Evolutionary conservation across 2,888 invertebrate genomes (phyloP), one percentile per base, ranked within the genome.

Genomic region (Xylophagus ater): DNA sequence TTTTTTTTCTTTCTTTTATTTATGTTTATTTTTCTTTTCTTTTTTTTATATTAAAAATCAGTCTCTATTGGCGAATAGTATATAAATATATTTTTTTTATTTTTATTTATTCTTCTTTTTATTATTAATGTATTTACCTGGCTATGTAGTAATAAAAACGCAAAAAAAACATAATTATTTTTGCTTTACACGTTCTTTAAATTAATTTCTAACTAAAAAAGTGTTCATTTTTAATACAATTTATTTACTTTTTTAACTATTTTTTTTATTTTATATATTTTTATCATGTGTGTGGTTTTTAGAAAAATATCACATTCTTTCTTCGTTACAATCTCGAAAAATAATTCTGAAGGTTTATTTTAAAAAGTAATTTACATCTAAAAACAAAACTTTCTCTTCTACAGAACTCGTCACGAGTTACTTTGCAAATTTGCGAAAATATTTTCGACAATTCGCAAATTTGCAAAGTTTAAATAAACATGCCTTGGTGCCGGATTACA

Each of bases 231-330:
- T 23, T 21, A 10, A 34, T 29, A 34, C 31, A 25, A 39, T 34
- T 20, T 26, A 8, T 23, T 40, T 32, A 20, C 19, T 32, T 4
- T 32, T 32, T 34, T 35, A 29, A 34, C 10, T 39, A 39, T 31
- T 40, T 40, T 21, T 36, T 31, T 34, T 34, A 14, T 35, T 24
- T 36, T 37, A 19, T 33, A 29, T 32, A 10, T 32, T 25, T 40
- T 37, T 40, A 36, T 40, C 34, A 25, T 34, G 42, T 37, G 37
- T 34, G 28, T 34, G 44, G 31, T 44, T 38, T 46, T 56, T 62
- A 62, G 59, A 62, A 62, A 62, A 62, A 62, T 62, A 62, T 62
- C 62, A 62, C 62, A 62, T 62, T 59, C 61, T 61, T 60, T 58
- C 59, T 62, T 62, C 62, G 62, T 62, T 62, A n/a, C 60, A 60